A percentile compares a stretch with the other conserved stretches of the same genome.
These are phyloP conservation scores for Stictocephala bisonia DNA, from an alignment of 2,888 invertebrate species.

Conservation along the genomic window DNA sequence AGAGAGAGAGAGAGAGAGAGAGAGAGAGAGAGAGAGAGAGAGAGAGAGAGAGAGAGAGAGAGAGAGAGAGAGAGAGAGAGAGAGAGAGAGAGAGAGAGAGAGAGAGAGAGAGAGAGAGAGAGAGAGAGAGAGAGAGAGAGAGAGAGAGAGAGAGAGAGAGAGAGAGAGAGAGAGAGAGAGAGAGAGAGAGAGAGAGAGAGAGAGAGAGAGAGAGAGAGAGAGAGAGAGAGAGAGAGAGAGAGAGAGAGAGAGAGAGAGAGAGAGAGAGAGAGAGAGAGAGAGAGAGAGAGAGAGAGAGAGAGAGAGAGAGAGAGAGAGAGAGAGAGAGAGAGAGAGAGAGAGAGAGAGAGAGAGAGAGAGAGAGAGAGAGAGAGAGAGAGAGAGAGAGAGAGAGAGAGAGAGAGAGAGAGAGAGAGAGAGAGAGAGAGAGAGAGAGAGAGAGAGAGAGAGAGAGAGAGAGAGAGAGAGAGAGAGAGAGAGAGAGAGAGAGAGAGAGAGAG, in stretches of 20 bases:
- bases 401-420: background rate
- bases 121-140: background rate
- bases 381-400: background rate
- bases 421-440: slow-evolving; percentile 3
- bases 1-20: background rate
- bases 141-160: background rate
- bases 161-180: background rate
- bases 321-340: slow-evolving; percentile 2
- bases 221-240: background rate
- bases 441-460: background rate
- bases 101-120: background rate
- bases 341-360: slow-evolving; percentile 1
- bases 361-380: background rate
- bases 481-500: background rate
- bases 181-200: background rate
- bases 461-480: background rate
- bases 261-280: background rate
- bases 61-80: background rate
- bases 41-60: background rate
- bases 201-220: background rate
- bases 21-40: background rate
- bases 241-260: background rate
- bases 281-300: background rate
- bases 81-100: background rate
- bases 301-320: background rate